phyloP scores from a whole-genome alignment of 2,888 invertebrate genomes.

The Gandaritis pyraliata region DNA sequence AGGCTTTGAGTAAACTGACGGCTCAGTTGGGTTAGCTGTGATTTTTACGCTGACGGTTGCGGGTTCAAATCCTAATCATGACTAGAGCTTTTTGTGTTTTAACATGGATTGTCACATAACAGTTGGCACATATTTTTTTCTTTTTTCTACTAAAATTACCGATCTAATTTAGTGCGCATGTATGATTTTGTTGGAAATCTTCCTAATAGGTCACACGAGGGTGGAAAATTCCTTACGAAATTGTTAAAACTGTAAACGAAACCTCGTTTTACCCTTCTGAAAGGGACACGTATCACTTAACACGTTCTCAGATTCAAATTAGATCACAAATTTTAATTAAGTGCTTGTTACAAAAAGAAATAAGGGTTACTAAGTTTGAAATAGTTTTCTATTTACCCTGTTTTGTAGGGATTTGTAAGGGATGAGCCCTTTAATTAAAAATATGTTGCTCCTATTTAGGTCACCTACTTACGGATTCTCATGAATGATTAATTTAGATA shows the following conservation, averaged over 20 bases:
- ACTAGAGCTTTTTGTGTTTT: too few relatives aligned
- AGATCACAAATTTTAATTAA: slow-evolving; percentile 28
- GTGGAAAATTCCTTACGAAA: slow-evolving; percentile 27
- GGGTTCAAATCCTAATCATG: too few relatives aligned
- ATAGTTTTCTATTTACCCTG: neutral
- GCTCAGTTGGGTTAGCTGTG: neutral
- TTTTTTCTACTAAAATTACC: too few relatives aligned
- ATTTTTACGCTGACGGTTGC: too few relatives aligned
- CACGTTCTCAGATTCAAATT: slow-evolving; percentile 14
- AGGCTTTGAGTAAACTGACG: slow-evolving; percentile 10
- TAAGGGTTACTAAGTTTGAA: slow-evolving; percentile 16
- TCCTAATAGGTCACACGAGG: neutral
- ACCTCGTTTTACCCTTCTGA: slow-evolving; percentile 25
- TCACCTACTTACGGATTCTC: too few relatives aligned
- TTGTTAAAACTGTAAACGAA: slow-evolving; percentile 22
- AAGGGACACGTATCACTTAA: slow-evolving; percentile 25
- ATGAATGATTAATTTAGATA: too few relatives aligned
- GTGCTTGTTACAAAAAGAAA: slow-evolving; percentile 23
- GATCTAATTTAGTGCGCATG: neutral
- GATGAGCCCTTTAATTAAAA: too few relatives aligned
- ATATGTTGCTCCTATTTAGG: too few relatives aligned
- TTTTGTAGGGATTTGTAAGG: neutral
- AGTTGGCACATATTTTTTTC: too few relatives aligned
- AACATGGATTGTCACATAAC: too few relatives aligned
- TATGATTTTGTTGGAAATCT: slow-evolving; percentile 3